phyloP scores from a whole-genome alignment of 2,888 invertebrate species.

The Branchellion lobata region DNA sequence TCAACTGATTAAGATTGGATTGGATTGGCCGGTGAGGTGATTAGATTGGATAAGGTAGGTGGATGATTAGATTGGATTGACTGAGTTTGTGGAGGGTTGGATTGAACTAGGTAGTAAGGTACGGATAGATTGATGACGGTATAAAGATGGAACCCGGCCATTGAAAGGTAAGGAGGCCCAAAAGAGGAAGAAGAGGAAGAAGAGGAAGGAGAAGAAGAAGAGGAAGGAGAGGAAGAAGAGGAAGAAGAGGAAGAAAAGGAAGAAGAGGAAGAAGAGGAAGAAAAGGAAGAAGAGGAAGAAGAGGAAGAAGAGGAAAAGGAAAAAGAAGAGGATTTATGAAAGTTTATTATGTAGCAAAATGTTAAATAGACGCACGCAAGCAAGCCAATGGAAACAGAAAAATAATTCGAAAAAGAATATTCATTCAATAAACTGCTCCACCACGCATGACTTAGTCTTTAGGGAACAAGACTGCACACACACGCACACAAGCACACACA shows the following conservation, averaged over 20 bases:
- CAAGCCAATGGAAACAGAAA: not conserved
- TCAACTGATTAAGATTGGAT: too few species aligned
- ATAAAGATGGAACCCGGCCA: too few species aligned
- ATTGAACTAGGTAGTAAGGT: too few species aligned
- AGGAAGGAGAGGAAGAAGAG: not conserved
- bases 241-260: not conserved
- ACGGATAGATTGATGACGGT: too few species aligned
- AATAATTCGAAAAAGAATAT: not conserved
- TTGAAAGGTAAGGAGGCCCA: constrained; percentile 43
- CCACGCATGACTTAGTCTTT: too few species aligned
- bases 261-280: not conserved
- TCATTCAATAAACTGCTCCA: not conserved
- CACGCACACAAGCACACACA: too few species aligned
- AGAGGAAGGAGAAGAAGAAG: constrained; percentile 35
- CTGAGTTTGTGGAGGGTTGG: too few species aligned
- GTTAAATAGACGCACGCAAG: not conserved
- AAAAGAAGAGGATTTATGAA: not conserved
- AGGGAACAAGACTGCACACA: too few species aligned
- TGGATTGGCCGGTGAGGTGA: too few species aligned
- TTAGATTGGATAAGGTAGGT: too few species aligned
- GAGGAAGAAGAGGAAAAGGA: constrained; percentile 1
- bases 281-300: not conserved
- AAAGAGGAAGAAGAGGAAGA: constrained; percentile 43
- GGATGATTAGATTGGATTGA: too few species aligned
- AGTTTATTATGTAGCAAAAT: not conserved